Evolutionary conservation across 1,140 invertebrate genomes (phyloP), one percentile per base, ranked within the genome.

Genomic region (Dreissena rostriformis): DNA sequence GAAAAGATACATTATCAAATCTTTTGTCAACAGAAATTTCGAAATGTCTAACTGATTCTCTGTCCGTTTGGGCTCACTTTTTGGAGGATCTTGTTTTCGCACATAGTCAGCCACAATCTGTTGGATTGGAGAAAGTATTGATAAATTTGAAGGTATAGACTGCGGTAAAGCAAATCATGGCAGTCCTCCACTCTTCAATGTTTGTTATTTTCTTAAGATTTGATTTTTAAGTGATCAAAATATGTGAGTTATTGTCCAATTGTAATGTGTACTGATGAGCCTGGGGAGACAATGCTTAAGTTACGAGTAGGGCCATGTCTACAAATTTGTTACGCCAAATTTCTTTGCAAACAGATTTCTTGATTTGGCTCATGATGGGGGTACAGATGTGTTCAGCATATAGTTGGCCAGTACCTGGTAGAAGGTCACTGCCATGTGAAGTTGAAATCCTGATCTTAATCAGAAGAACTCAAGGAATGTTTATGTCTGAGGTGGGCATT

Each of bases 131-230:
- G n/a, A n/a, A n/a, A n/a, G n/a, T n/a, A n/a, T n/a, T n/a, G n/a
- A n/a, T n/a, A 52, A 7, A 78, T 39, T 67, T 19, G 12, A 24
- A 26, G 5, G 63, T 52, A 78, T 78, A 78, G 8, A 78, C 65
- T 5, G 65, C 61, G 6, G 63, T 63, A 26, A 49, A 78, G 8
- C 75, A 2, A 8, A 78, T 11, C 19, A 78, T 66, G 14, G 75
- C 75, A 11, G 57, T 28, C 7, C 61, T 66, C 75, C 61, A 65
- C 14, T n/a, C 4, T 11, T 78, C 75, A 78, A 78, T 78, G 55
- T 8, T 29, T 72, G 14, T 67, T 12, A 67, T 67, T 14, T 67
- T 67, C 24, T 67, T 67, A 22, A 22, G 11, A 11, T 67, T 11
- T 12, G 12, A 15, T 24, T 12, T 67, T 11, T 11, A 24, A 28